These are phyloP conservation scores for Gymnogyps californianus DNA, from an alignment of 2,113 vertebrate genomes.

Conservation along the genomic window DNA sequence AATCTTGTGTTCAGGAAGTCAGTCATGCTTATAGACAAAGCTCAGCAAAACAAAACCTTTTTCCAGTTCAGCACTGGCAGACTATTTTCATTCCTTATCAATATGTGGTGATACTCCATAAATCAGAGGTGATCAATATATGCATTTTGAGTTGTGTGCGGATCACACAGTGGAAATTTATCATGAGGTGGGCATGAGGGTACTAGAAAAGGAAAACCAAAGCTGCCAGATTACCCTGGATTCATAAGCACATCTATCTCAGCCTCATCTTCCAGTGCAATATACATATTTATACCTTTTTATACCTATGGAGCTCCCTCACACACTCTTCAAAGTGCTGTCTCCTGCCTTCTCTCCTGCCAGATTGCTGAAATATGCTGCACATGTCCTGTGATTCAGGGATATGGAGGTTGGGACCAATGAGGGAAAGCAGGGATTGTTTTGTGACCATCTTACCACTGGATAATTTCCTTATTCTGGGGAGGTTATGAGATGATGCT, in stretches of 20 bases:
- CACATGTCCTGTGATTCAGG: neutral
- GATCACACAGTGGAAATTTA: neutral
- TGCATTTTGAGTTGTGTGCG: neutral
- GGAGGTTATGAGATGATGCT: neutral
- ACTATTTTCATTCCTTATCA: neutral
- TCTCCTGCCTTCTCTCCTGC: neutral
- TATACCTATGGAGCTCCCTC: neutral
- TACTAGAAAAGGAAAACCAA: neutral
- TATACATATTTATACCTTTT: neutral
- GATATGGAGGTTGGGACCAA: too few species aligned
- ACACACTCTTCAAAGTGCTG: rapidly evolving
- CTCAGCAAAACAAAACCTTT: neutral
- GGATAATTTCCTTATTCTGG: neutral
- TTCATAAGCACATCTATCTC: neutral
- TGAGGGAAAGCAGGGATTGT: too few species aligned
- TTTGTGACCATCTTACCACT: neutral
- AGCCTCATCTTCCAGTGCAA: neutral
- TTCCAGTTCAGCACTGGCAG: neutral
- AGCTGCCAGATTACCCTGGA: neutral
- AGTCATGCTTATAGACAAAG: neutral
- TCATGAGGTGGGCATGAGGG: neutral
- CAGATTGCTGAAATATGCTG: neutral
- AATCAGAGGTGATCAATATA: neutral
- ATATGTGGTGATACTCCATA: neutral
- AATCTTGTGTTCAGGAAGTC: neutral